A percentile compares a stretch with the other conserved stretches of the same genome.
Conservation (phyloP, 2,797 vertebrate species). For the Euthynnus affinis region DNA sequence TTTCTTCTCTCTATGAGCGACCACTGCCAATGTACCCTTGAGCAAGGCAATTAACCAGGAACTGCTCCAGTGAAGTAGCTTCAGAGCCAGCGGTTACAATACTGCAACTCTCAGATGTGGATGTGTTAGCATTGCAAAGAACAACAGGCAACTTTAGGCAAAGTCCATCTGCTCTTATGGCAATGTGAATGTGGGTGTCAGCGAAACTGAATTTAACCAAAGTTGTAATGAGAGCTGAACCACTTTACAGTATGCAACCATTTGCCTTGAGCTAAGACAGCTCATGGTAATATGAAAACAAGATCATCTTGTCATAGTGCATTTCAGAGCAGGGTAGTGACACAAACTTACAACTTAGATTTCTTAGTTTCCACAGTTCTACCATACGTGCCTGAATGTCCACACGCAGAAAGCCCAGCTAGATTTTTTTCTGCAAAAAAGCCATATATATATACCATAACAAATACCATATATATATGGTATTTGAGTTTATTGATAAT, state of each 20-base stretch:
- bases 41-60: constrained; percentile 63
- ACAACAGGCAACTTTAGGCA: constrained; percentile 27
- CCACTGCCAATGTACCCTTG: constrained; percentile 43
- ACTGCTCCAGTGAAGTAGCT: constrained; percentile 40
- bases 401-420: background rate
- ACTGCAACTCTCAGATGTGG: constrained; percentile 12
- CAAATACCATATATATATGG: no score
- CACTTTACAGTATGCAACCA: constrained; percentile 39
- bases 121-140: constrained; percentile 11
- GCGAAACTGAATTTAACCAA: constrained; percentile 33
- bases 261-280: constrained; percentile 20
- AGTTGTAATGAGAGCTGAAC: constrained; percentile 16
- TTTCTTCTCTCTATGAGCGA: constrained; percentile 33
- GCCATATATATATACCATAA: no score
- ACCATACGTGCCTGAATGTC: background rate
- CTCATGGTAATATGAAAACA: constrained; percentile 25
- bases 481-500: background rate
- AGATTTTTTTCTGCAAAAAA: background rate
- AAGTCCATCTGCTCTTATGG: constrained; percentile 50
- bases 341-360: background rate
- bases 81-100: background rate
- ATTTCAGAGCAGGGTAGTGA: no score
- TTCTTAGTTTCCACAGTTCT: background rate
- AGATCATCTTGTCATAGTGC: constrained; percentile 7
- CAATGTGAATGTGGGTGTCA: constrained; percentile 31